Percentiles rank a stretch among this genome's conserved stretches.
Conservation (phyloP, 2,113 vertebrate species). For the Prionailurus bengalensis region DNA sequence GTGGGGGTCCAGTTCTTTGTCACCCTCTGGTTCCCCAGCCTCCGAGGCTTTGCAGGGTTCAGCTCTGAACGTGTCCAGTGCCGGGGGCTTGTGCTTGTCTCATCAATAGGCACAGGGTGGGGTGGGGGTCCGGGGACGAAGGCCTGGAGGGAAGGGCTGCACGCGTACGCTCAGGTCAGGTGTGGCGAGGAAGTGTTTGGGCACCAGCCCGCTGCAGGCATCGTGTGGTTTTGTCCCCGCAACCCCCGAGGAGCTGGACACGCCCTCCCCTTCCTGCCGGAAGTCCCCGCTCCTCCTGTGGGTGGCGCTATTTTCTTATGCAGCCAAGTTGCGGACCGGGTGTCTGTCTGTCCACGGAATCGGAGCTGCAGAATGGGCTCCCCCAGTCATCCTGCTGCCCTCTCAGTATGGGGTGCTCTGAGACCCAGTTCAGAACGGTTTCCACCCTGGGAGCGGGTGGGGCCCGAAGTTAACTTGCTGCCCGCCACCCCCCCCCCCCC, state of each 20-base stretch:
- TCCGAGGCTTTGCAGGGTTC: not conserved
- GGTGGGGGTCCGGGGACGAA: not conserved
- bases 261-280: not conserved
- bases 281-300: not conserved
- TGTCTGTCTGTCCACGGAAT: not conserved
- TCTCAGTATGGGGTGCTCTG: not conserved
- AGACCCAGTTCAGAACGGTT: conserved; percentile 19
- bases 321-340: not conserved
- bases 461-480: conserved; percentile 50
- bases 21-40: too few species aligned
- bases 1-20: not conserved
- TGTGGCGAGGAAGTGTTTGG: not conserved
- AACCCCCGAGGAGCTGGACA: not conserved
- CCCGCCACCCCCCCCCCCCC: not conserved
- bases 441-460: conserved; percentile 2
- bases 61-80: not conserved
- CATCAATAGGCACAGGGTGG: not conserved
- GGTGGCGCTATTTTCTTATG: not conserved
- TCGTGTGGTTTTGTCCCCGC: not conserved
- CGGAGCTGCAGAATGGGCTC: not conserved
- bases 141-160: not conserved
- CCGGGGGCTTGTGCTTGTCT: not conserved
- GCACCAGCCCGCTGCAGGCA: not conserved
- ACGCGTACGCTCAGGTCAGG: not conserved
- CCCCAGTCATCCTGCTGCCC: not conserved